Conservation (phyloP, 37 sponge, comb jelly and placozoan species). For the Beroe forskalii region DNA sequence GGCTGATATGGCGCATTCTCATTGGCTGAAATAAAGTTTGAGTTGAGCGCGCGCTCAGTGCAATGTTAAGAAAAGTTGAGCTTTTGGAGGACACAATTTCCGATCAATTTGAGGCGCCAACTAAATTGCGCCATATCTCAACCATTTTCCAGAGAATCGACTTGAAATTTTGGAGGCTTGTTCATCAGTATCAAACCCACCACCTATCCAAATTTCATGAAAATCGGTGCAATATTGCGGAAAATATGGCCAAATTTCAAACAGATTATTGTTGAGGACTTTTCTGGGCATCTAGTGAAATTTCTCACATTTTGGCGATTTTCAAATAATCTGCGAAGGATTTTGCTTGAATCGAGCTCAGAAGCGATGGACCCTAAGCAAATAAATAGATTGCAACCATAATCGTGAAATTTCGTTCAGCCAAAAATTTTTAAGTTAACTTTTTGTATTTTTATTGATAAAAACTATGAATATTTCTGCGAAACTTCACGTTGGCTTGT, state of each 20-base stretch:
- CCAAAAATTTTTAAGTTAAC: background rate
- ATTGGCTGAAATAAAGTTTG: conserved; percentile 1
- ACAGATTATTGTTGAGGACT: background rate
- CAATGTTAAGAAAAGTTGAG: conserved; percentile 26
- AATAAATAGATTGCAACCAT: background rate
- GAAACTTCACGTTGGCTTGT: too few species aligned
- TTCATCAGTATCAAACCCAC: background rate
- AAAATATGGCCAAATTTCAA: conserved; percentile 5
- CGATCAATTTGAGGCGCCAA: background rate
- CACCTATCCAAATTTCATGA: conserved; percentile 13
- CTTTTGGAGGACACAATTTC: conserved; percentile 1
- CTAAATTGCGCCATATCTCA: background rate
- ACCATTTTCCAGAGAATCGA: background rate
- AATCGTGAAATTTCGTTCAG: background rate
- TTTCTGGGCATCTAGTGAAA: background rate
- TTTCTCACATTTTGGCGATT: background rate
- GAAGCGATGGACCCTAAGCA: background rate
- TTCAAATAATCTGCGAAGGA: background rate
- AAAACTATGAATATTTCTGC: background rate
- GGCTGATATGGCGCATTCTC: background rate
- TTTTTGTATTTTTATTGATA: background rate
- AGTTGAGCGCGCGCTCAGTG: conserved; percentile 20
- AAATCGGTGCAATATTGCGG: conserved; percentile 8
- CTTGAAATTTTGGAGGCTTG: conserved; percentile 9
- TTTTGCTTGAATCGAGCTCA: background rate